phyloP scores from a whole-genome alignment of 1,140 invertebrate species.

The Pentalonia nigronervosa region DNA sequence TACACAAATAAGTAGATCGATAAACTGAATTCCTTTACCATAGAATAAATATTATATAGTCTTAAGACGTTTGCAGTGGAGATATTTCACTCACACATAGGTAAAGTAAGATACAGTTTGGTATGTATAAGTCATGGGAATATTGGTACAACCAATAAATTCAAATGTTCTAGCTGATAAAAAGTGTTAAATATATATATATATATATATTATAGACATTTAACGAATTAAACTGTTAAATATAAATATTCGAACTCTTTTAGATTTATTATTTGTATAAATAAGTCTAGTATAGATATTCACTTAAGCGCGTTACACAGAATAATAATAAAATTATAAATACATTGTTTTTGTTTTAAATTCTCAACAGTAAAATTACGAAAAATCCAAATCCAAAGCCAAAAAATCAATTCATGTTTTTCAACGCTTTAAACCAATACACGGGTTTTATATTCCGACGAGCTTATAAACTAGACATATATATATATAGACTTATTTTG shows the following conservation, averaged over 20 bases:
- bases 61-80: not conserved
- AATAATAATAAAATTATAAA: not conserved
- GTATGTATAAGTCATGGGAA: not conserved
- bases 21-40: accelerated
- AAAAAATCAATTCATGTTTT: not conserved
- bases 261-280: not conserved
- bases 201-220: not conserved
- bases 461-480: not conserved
- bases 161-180: not conserved
- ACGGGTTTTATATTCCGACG: not conserved
- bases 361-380: not conserved
- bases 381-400: not conserved
- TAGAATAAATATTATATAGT: not conserved
- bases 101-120: not conserved
- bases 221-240: not conserved
- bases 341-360: not conserved
- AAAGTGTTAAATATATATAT: not conserved
- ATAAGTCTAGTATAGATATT: not conserved
- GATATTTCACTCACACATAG: not conserved
- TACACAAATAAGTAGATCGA: not conserved
- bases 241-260: accelerated
- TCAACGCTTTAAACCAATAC: not conserved
- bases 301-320: not conserved
- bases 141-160: not conserved
- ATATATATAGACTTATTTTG: not conserved